Conservation (phyloP, 2,113 vertebrate species). For the Mesembrinibis cayennensis region DNA sequence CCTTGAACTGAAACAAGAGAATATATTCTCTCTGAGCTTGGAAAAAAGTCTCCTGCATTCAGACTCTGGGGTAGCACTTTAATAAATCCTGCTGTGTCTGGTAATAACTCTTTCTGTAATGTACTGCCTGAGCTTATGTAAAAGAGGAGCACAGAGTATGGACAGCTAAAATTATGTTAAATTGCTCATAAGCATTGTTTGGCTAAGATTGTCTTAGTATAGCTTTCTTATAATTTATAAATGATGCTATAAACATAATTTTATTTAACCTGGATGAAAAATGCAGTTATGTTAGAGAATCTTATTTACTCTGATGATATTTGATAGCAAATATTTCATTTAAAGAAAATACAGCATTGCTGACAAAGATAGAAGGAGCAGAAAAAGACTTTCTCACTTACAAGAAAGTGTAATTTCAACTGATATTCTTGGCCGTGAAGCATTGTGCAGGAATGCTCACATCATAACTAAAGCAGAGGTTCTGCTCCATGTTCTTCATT, state of each 20-base stretch:
- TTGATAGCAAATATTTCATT: neutral
- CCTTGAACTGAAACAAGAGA: neutral
- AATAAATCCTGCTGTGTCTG: neutral
- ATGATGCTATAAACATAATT: neutral
- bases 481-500: neutral
- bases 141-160: neutral
- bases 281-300: neutral
- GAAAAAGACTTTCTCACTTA: neutral
- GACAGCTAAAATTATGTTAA: neutral
- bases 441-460: neutral
- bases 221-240: neutral
- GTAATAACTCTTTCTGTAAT: neutral
- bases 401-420: rapidly evolving
- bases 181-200: neutral
- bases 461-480: neutral
- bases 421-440: neutral
- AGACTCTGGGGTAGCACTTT: neutral
- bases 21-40: neutral
- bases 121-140: neutral
- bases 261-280: neutral
- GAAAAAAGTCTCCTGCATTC: neutral
- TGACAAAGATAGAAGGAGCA: neutral
- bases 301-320: neutral
- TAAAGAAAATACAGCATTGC: neutral
- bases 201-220: neutral